Evolutionary conservation across 2,797 vertebrate genomes (phyloP), one percentile per base, ranked within the genome.

Genomic region (Falco rusticolus): DNA sequence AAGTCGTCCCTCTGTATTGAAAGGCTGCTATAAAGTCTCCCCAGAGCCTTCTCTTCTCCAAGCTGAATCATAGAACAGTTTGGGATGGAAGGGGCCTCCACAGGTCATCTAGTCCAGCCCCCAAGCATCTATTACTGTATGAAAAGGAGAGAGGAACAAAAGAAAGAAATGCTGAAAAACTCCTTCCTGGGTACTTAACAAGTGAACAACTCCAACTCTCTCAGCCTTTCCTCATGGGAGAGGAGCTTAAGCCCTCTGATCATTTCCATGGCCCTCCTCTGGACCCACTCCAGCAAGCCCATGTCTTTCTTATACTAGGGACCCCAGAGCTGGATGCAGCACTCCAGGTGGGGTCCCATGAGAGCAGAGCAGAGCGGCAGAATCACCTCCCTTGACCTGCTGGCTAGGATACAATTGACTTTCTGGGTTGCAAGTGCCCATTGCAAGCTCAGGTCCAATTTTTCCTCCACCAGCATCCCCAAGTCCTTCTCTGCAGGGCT

Each of bases 261-360:
- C 10, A 43, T 37, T 10, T 70, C 34, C 0, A 1, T 41, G 25
- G 14, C 24, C 24, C 8, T 66, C 8, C 25, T 22, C 34, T 56
- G 34, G 48, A 37, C 31, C 3, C 1, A 0, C 25, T 56, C 21
- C 18, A 63, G 5, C 21, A 34, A 6, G 5, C 56, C 17, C 4
- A 19, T 45, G 45, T 45, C 45, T 45, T 19, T 45, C 45, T 45
- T 45, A 18, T 45, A 45, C 45, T 45, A 18, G 18, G 45, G 45
- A 45, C 45, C 45, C 45, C 45, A 45, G 45, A 45, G 45, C 17
- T 45, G 45, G 18, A 45, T 45, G 45, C 45, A 45, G 45, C 9
- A 45, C 18, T 45, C 45, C 45, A 45, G 45, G 18, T 45, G 45
- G 45, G 17, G 45, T 45, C 45, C 18, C 45, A 45, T 45, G 45